Evolutionary conservation across 2,797 vertebrate genomes (phyloP), one percentile per base, ranked within the genome.

Genomic region (Atherinosoma microstoma): DNA sequence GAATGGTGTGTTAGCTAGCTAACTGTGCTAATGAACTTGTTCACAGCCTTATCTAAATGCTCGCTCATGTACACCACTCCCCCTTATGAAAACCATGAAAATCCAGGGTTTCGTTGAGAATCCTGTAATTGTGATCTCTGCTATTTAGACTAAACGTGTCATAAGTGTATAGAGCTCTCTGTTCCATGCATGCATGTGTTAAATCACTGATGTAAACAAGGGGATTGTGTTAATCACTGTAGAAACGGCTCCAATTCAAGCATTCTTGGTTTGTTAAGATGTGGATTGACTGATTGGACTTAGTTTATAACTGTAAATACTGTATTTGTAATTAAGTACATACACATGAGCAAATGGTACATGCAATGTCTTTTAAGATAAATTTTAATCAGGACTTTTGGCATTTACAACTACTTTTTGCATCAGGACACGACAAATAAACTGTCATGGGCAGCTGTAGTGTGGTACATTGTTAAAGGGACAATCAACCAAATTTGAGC

Each of bases 21-120:
- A 92, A 93, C 91, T 90, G 90, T 78, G 77, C 87, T 94, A 94
- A 94, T 95, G 93, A 95, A 94, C 93, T 93, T 94, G 92, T 93
- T 92, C 89, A 74, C 86, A 53, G 88, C 80, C 91, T 94, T 94
- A 94, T 94, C 93, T 92, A 79, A 88, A 82, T 84, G 87, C 87
- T 82, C 87, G 83, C 79, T 82, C 76, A 1, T 90, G 90, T 92
- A 92, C 89, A 89, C 88, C 92, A 90, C 90, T 85, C 92, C 93
- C 87, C 74, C 78, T 73, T 63, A 75, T 85, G 86, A 93, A 88
- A 89, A 76, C 84, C 86, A 67, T 64, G 79, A 49, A 90, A 90
- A 87, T 81, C 84, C 84, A 77, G 81, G 75, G 76, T 91, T 92
- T 32, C 56, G 49, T 86, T 83, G 72, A 68, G 77, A 85, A 74